Percentiles rank a stretch among this genome's conserved stretches.
These are phyloP conservation scores for Leucophenga maculata DNA, from an alignment of 2,888 invertebrate species.

Conservation along the genomic window DNA sequence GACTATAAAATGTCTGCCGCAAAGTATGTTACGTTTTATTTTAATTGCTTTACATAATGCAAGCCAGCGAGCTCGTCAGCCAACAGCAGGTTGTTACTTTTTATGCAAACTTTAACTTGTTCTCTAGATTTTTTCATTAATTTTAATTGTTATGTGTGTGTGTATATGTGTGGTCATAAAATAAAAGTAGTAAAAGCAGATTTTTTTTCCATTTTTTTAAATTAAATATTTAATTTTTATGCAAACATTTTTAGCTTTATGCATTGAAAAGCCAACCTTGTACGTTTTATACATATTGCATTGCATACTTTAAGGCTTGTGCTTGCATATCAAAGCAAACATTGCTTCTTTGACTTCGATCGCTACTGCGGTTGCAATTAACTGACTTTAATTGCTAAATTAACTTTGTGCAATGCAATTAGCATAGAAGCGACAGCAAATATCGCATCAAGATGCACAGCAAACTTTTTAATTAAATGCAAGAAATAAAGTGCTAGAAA, in stretches of 20 bases:
- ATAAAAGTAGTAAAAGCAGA: slow-evolving; percentile 35
- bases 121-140: slow-evolving; percentile 52
- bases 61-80: slow-evolving; percentile 32
- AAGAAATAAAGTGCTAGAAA: slow-evolving; percentile 20
- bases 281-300: slow-evolving; percentile 17
- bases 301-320: slow-evolving; percentile 6
- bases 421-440: neutral
- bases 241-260: neutral
- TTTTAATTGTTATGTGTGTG: slow-evolving; percentile 55
- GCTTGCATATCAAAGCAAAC: neutral
- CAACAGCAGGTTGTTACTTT: slow-evolving; percentile 32
- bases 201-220: slow-evolving; percentile 35
- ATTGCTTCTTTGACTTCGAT: slow-evolving; percentile 6
- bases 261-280: slow-evolving; percentile 27
- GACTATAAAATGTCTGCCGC: slow-evolving; percentile 32
- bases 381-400: slow-evolving; percentile 53
- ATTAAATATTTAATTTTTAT: neutral
- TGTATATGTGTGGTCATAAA: neutral
- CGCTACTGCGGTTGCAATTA: slow-evolving; percentile 42
- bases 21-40: slow-evolving; percentile 47
- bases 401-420: slow-evolving; percentile 37
- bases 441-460: neutral
- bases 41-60: slow-evolving; percentile 65
- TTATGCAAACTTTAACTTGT: slow-evolving; percentile 31
- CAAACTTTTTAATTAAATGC: slow-evolving; percentile 53